Percentiles rank a stretch among this genome's conserved stretches.
phyloP scores from a whole-genome alignment of 2,113 vertebrate species.

The Ammodytes marinus region DNA sequence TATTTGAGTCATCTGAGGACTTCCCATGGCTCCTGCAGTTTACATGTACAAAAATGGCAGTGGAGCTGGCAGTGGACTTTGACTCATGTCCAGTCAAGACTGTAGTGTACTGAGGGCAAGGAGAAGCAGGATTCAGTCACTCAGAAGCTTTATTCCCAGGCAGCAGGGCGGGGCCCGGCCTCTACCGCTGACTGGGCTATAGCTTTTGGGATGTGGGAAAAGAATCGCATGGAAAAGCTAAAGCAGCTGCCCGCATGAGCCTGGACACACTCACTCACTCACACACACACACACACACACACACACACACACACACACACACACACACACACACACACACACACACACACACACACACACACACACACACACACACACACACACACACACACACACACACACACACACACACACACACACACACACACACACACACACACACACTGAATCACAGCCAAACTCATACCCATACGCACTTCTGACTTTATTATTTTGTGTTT shows the following conservation, averaged over 20 bases:
- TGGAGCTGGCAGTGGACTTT: conserved; percentile 41
- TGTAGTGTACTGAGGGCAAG: conserved; percentile 25
- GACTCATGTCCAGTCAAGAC: conserved; percentile 58
- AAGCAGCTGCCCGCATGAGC: conserved; percentile 43
- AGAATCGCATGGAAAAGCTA: conserved; percentile 47
- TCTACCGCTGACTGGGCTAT: conserved; percentile 26
- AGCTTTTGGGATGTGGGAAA: conserved; percentile 65
- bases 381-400: conserved; percentile 18
- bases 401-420: conserved; percentile 12
- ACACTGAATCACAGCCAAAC: conserved; percentile 23
- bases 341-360: conserved; percentile 9
- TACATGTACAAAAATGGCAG: conserved; percentile 69
- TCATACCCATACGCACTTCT: background rate
- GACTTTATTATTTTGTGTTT: background rate
- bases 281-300: background rate
- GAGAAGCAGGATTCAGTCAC: conserved; percentile 39
- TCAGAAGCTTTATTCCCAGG: conserved; percentile 54
- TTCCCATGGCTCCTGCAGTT: conserved; percentile 33
- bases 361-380: conserved; percentile 48
- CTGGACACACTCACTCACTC: conserved; percentile 14
- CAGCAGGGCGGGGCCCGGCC: conserved; percentile 57
- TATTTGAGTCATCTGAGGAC: conserved; percentile 14
- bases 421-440: conserved; percentile 34
- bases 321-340: conserved; percentile 33
- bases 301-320: conserved; percentile 13